Base-by-base conservation (phyloP, 1,140 invertebrate species). In the Bombus pascuorum region DNA sequence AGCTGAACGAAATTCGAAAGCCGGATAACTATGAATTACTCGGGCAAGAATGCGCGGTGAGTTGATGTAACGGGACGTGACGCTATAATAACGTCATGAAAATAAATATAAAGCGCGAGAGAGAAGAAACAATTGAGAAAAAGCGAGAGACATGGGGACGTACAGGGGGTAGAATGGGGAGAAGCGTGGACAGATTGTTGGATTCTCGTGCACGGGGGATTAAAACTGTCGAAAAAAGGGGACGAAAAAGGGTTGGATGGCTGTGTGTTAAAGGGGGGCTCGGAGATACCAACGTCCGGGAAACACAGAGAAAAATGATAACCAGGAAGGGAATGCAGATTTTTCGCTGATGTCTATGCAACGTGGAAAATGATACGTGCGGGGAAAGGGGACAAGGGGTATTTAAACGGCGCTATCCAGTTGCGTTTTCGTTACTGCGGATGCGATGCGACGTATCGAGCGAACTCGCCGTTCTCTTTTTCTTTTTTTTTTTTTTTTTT, bases 351-450 rank as follows among this genome's bases (percentile, higher is more conserved):
- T 82, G 71, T 75, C 57, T 81, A 47, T 71, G 76, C 59, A 3
- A 62, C 59, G 59, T 18, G 59, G 59, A 66, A 66, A 44, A 44
- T 78, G 76, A 66, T 66, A 78, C 76, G 39, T 18, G 39, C 4
- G 28, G 37, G 6, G n/a, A 25, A 3, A 34, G n/a, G 39, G 13
- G 57, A 70, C 47, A 37, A 25, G 39, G 44, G 65, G 32, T 53
- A 80, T 80, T 80, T 80, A 70, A 65, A 34, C 65, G 77, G 32
- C 42, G 42, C 37, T 66, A 80, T 80, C 77, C 65, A 28, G 62
- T 70, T 80, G 62, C 62, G 62, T 79, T 80, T 80, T 53, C 77
- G 65, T 80, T 80, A 53, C 32, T n/a, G n/a, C 39, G 66, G 76
- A 78, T 47, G 57, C 75, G 18, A 10, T 44, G 42, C 53, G 57